Conservation (phyloP, 2,888 invertebrate genomes). For the Netelia inedita region DNA sequence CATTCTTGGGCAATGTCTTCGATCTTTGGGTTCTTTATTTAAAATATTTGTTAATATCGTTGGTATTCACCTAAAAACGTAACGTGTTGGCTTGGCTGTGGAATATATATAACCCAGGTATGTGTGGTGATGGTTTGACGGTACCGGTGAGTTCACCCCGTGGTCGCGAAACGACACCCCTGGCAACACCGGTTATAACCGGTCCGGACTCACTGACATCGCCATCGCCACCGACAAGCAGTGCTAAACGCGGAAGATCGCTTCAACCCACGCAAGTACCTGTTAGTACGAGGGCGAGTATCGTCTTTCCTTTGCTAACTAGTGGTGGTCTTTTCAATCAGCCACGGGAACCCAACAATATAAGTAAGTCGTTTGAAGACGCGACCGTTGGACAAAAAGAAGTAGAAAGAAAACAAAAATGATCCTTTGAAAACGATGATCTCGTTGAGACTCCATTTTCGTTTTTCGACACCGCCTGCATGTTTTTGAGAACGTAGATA, state of each 20-base stretch:
- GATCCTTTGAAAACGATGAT: neutral
- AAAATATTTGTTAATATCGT: neutral
- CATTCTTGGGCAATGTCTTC: conserved; percentile 35
- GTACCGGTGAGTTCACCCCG: conserved; percentile 83
- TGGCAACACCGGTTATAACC: conserved; percentile 81
- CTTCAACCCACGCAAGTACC: conserved; percentile 86
- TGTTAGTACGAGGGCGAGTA: conserved; percentile 91
- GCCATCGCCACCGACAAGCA: conserved; percentile 82
- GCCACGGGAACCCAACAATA: conserved; percentile 82
- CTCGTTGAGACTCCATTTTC: conserved; percentile 7
- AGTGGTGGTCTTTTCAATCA: conserved; percentile 87
- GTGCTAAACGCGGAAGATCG: conserved; percentile 80
- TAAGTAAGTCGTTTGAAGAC: conserved; percentile 79
- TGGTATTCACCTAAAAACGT: conserved; percentile 36
- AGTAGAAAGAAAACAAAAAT: conserved; percentile 5
- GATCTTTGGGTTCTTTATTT: neutral
- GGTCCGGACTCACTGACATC: conserved; percentile 82
- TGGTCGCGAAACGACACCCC: conserved; percentile 80
- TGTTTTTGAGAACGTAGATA: conserved; percentile 45
- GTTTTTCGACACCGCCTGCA: conserved; percentile 30
- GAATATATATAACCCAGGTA: conserved; percentile 77
- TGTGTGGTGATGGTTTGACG: conserved; percentile 83
- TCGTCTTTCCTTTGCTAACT: conserved; percentile 90
- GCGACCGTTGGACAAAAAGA: conserved; percentile 18
- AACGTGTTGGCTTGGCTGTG: conserved; percentile 75